phyloP scores from a whole-genome alignment of 2,797 vertebrate species.

The Lagodon rhomboides region DNA sequence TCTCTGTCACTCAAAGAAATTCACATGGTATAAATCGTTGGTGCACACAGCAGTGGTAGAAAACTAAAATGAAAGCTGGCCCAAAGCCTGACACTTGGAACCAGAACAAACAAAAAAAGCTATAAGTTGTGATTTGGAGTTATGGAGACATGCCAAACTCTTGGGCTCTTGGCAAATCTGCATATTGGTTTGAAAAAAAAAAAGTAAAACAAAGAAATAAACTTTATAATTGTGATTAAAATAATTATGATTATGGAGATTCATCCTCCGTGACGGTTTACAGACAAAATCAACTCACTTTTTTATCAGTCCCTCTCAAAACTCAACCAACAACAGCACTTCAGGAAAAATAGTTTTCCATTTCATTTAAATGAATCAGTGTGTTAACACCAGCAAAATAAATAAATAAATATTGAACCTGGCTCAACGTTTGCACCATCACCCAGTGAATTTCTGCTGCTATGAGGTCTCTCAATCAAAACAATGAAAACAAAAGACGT shows the following conservation, averaged over 20 bases:
- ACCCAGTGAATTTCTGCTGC: not conserved
- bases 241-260: constrained; percentile 32
- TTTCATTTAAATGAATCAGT: not conserved
- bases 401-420: not conserved
- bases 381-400: accelerated
- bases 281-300: not conserved
- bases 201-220: not conserved
- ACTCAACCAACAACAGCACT: not conserved
- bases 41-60: constrained; percentile 32
- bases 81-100: constrained; percentile 68
- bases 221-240: constrained; percentile 10
- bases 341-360: not conserved
- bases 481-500: too few relatives aligned
- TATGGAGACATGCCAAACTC: constrained; percentile 64
- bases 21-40: constrained; percentile 29
- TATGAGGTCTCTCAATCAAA: too few relatives aligned
- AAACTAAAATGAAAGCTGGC: constrained; percentile 58
- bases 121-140: constrained; percentile 73
- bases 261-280: constrained; percentile 8
- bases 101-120: constrained; percentile 40
- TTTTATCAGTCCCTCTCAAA: not conserved
- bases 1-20: not conserved
- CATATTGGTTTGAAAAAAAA: constrained; percentile 30
- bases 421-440: not conserved
- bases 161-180: constrained; percentile 55